A percentile compares a stretch with the other conserved stretches of the same genome.
Evolutionary conservation across 2,888 invertebrate genomes (phyloP).

Genomic region (Lamellibrachia columna): DNA sequence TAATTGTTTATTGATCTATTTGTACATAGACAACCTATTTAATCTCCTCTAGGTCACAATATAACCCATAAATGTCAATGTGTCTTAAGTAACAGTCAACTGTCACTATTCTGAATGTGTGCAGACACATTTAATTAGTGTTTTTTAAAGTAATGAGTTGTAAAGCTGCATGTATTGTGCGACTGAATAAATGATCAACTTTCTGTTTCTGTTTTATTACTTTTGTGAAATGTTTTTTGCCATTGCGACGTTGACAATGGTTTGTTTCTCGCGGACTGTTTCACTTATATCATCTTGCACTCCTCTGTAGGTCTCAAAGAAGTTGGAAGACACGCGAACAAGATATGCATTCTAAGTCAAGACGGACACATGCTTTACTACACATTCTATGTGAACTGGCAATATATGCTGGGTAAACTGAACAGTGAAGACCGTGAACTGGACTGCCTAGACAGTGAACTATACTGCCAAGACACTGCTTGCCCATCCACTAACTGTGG

Average conservation of each 20-base stretch:
- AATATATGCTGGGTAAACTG: neutral
- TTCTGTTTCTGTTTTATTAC: neutral
- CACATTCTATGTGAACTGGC: neutral
- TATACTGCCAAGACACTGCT: neutral
- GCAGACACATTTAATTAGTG: too few species aligned
- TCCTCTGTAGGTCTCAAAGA: slow-evolving; percentile 80
- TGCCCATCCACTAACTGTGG: neutral
- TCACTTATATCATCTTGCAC: slow-evolving; percentile 18
- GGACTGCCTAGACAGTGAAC: neutral
- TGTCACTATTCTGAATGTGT: too few species aligned
- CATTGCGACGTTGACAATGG: neutral
- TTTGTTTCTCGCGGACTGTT: slow-evolving; percentile 13
- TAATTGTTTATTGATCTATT: too few species aligned
- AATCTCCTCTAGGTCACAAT: too few species aligned
- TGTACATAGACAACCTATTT: too few species aligned
- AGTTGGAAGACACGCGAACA: slow-evolving; percentile 97
- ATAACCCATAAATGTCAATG: too few species aligned
- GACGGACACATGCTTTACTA: neutral
- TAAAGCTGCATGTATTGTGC: too few species aligned
- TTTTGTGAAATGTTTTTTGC: neutral
- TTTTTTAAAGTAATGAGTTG: too few species aligned
- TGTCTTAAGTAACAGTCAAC: too few species aligned
- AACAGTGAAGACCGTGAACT: neutral
- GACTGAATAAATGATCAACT: too few species aligned
- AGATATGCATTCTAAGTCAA: slow-evolving; percentile 92